These are phyloP conservation scores for fruit fly (Drosophila melanogaster) DNA, from an alignment of 1,140 invertebrate species.

Conservation along the genomic window Release_6_plus_ISO1_MT NT_033779.5:3235501-3236000, in stretches of 20 bases:
- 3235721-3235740: no score
- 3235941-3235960: constrained; percentile 15
- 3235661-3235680: no score
- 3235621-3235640: constrained; percentile 5
- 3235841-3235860: constrained; percentile 17
- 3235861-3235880: constrained; percentile 11
- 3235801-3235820: background rate
- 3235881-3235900: constrained; percentile 27
- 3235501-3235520: constrained; percentile 30
- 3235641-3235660: background rate
- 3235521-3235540: constrained; percentile 23
- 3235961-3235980: constrained; percentile 20
- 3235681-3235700: background rate
- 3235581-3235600: constrained; percentile 16
- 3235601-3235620: constrained; percentile 35
- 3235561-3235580: constrained; percentile 45
- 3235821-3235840: background rate
- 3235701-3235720: no score
- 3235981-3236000: background rate
- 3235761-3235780: no score
- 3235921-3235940: constrained; percentile 30
- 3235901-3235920: constrained; percentile 48
- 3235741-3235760: no score
- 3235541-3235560: constrained; percentile 9
- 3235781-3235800: background rate